Conservation (phyloP, 2,113 vertebrate species). For the Bubo scandiacus region DNA sequence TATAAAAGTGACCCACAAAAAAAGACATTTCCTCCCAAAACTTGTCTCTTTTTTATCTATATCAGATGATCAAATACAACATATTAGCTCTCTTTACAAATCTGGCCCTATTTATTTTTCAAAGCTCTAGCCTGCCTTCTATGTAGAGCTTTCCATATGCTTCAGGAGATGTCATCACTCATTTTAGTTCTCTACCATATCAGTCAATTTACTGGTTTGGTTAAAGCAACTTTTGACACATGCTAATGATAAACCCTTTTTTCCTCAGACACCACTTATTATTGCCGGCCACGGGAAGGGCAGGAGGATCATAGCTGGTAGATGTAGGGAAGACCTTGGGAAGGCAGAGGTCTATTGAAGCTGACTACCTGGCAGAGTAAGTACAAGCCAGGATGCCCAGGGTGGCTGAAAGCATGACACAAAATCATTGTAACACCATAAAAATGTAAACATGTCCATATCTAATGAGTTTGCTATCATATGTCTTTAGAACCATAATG, state of each 20-base stretch:
- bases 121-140: neutral
- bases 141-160: neutral
- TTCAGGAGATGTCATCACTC: neutral
- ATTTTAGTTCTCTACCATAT: neutral
- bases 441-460: neutral
- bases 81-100: neutral
- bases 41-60: neutral
- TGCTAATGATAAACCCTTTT: neutral
- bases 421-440: neutral
- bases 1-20: neutral
- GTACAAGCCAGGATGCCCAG: neutral
- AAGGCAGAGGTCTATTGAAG: neutral
- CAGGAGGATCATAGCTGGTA: neutral
- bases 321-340: neutral
- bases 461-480: neutral
- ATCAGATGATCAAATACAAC: neutral
- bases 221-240: neutral
- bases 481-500: rapidly evolving
- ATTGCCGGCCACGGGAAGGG: neutral
- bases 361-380: neutral
- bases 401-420: neutral
- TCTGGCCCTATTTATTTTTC: neutral
- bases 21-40: neutral
- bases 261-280: no score
- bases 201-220: neutral